These are phyloP conservation scores for Leptestheria dahalacensis DNA, from an alignment of 1,140 invertebrate genomes.

Conservation along the genomic window DNA sequence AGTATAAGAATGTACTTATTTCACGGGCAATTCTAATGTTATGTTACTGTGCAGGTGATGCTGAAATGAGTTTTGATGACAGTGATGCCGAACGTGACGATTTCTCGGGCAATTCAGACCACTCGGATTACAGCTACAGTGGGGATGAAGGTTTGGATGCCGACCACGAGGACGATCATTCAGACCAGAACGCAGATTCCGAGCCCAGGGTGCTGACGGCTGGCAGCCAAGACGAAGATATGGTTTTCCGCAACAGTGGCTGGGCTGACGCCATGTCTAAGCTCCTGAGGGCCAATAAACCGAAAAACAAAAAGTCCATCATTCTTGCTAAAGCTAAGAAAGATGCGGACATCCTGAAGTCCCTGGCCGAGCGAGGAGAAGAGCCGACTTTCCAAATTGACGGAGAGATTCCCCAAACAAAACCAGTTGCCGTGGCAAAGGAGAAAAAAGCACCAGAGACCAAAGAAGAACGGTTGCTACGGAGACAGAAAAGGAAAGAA, in stretches of 20 bases:
- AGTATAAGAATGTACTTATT: no score
- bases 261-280: conserved; percentile 37
- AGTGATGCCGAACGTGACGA: not conserved
- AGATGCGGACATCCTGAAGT: conserved; percentile 24
- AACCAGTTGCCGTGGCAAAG: conserved; percentile 26
- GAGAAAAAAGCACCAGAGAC: conserved; percentile 17
- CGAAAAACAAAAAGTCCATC: conserved; percentile 52
- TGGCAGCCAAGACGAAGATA: conserved; percentile 4
- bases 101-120: not conserved
- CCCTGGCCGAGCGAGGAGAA: conserved; percentile 14
- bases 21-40: not conserved
- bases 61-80: not conserved
- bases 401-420: conserved; percentile 17
- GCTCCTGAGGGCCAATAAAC: conserved; percentile 54
- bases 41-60: not conserved
- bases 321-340: conserved; percentile 40
- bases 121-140: not conserved
- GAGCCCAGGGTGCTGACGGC: not conserved
- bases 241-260: conserved; percentile 27
- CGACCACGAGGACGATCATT: not conserved
- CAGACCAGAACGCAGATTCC: not conserved
- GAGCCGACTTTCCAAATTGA: conserved; percentile 22
- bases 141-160: not conserved
- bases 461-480: conserved; percentile 16
- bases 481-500: conserved; percentile 14